These are phyloP conservation scores for Scrobipalpa atriplicella DNA, from an alignment of 2,888 invertebrate genomes.

Conservation along the genomic window DNA sequence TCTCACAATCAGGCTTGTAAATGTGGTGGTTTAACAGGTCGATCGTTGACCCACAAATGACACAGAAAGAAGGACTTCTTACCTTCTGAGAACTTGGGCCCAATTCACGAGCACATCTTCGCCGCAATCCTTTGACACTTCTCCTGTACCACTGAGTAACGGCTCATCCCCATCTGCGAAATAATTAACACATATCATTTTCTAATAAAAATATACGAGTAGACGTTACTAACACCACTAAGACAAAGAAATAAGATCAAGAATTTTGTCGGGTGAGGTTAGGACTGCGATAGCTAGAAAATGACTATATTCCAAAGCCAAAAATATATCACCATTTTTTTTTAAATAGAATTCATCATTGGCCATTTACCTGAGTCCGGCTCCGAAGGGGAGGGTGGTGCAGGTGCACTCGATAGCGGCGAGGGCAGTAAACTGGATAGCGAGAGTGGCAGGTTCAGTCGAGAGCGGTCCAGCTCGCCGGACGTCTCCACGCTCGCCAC, in stretches of 20 bases:
- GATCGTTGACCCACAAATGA: too few relatives aligned
- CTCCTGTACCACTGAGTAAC: slow-evolving; percentile 97
- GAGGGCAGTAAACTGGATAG: slow-evolving; percentile 88
- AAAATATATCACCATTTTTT: neutral
- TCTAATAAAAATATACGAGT: neutral
- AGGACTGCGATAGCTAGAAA: too few relatives aligned
- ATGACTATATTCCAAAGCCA: too few relatives aligned
- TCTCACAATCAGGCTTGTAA: too few relatives aligned
- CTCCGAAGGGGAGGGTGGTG: slow-evolving; percentile 89
- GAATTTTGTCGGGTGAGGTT: too few relatives aligned
- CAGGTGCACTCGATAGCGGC: slow-evolving; percentile 87
- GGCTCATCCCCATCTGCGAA: slow-evolving; percentile 94
- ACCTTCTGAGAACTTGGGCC: slow-evolving; percentile 93
- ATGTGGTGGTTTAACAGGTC: neutral
- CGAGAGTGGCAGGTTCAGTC: slow-evolving; percentile 88
- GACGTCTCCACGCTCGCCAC: slow-evolving; percentile 91
- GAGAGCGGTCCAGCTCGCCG: slow-evolving; percentile 89
- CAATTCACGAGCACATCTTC: slow-evolving; percentile 96
- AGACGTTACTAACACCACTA: too few relatives aligned
- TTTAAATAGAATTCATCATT: neutral
- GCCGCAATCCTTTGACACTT: slow-evolving; percentile 97
- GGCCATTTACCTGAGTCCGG: slow-evolving; percentile 84
- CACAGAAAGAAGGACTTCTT: slow-evolving; percentile 38
- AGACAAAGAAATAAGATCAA: too few relatives aligned
- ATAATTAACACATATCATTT: slow-evolving; percentile 24